Evolutionary conservation across 2,113 vertebrate species (phyloP), one percentile per base, ranked within the genome.

Genomic region (Tetrao urogallus): DNA sequence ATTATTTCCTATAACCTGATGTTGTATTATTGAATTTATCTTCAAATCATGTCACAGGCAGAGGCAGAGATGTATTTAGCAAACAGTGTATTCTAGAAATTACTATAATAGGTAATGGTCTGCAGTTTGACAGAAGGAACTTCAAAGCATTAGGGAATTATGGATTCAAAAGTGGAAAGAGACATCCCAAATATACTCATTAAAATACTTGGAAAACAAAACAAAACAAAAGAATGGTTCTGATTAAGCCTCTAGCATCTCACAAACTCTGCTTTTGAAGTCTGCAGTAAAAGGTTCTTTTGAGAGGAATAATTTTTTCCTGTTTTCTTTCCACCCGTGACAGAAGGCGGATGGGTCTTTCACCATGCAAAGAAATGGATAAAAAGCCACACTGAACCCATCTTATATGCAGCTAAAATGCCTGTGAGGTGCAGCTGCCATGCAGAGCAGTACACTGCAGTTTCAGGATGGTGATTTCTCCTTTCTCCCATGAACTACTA

Each of bases 131-230:
- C 3, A 38, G 32, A 81, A 82, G 54, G 5, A 18, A 79, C 64
- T 91, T 91, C 27, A 91, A 96, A 74, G 24, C 8, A 5, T 22
- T n/a, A 28, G 30, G 63, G 38, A 91, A 80, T 77, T 80, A 86
- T 43, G 17, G 32, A 74, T 94, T 85, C 42, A 69, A 7, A 90
- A 80, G 36, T 58, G 13, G 61, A 89, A 86, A 32, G 8, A 90
- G 38, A 19, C 34, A 74, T 38, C 42, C 28, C n/a, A 86, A 82
- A 90, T 43, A 83, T 20, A 77, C 25, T 83, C 81, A 74, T 60
- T 93, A 77, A 90, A 64, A 60, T 78, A 16, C 74, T 50, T 93
- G 57, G 42, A 90, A 88, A 50, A 38, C 73, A 86, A 34, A 10
- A 27, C 42, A 16, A 43, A 42, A 48, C 20, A 48, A 78, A 36